These are phyloP conservation scores for Cotesia congregata DNA, from an alignment of 2,888 invertebrate species.

Conservation along the genomic window DNA sequence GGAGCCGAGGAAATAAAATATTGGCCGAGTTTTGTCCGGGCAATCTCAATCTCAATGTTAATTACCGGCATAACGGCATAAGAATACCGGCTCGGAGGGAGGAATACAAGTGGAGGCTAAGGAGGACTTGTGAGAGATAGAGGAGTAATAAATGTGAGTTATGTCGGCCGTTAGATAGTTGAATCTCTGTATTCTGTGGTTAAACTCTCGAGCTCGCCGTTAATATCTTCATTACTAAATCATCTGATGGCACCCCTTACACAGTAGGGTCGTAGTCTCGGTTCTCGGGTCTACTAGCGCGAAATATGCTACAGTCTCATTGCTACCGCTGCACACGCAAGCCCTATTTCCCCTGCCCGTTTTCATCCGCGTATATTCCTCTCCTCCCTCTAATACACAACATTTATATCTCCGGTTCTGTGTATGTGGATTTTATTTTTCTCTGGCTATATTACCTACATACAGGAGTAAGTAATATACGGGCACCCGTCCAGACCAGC, in stretches of 20 bases:
- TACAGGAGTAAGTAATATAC: background rate
- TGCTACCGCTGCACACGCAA: background rate
- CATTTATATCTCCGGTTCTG: background rate
- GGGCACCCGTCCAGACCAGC: background rate
- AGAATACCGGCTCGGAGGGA: slow-evolving; percentile 16
- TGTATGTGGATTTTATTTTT: background rate
- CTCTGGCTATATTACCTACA: background rate
- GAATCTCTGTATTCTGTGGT: slow-evolving; percentile 69
- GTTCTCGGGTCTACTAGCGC: background rate
- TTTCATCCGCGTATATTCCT: background rate
- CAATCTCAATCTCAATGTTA: slow-evolving; percentile 53
- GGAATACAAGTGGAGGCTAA: slow-evolving; percentile 37
- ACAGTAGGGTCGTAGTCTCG: background rate
- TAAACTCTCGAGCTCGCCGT: slow-evolving; percentile 57
- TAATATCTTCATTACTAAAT: slow-evolving; percentile 70
- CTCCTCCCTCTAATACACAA: background rate
- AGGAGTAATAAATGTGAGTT: slow-evolving; percentile 66
- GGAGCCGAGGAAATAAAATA: background rate
- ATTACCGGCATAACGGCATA: slow-evolving; percentile 48
- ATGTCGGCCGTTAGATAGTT: slow-evolving; percentile 56
- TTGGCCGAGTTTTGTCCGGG: slow-evolving; percentile 38
- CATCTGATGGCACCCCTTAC: slow-evolving; percentile 55
- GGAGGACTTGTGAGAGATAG: slow-evolving; percentile 45
- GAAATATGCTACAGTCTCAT: background rate
- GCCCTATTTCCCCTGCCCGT: background rate